Percentiles rank a stretch among this genome's conserved stretches.
Evolutionary conservation across 2,888 invertebrate species (phyloP).

Genomic region (Pharmacophagus antenor): DNA sequence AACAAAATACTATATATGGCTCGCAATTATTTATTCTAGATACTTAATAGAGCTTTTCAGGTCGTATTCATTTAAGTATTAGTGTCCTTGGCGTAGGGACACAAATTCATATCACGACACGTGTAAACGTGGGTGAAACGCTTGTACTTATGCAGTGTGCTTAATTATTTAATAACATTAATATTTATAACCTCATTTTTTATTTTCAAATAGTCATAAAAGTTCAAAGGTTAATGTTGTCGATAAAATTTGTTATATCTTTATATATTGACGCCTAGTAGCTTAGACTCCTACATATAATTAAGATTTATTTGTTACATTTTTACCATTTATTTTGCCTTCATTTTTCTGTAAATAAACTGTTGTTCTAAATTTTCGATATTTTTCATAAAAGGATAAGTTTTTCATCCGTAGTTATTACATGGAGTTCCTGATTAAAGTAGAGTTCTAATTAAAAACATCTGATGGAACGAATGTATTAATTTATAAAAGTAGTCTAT

Average conservation of each 20-base stretch:
- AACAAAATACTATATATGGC: neutral
- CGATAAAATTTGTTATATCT: neutral
- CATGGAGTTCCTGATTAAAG: no score
- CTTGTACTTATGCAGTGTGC: neutral
- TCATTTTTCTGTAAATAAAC: no score
- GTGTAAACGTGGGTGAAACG: no score
- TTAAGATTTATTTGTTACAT: no score
- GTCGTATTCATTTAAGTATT: slow-evolving; percentile 5
- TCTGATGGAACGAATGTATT: no score
- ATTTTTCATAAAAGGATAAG: no score
- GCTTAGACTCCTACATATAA: no score
- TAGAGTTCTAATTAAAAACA: no score
- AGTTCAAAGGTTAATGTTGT: neutral
- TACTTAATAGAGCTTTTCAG: slow-evolving; percentile 11
- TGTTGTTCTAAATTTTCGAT: no score
- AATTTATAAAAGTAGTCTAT: no score
- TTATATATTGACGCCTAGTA: neutral
- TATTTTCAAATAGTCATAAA: neutral
- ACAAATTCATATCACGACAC: slow-evolving; percentile 5
- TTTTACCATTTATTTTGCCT: no score
- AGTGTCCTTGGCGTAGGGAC: slow-evolving; percentile 1
- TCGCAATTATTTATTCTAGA: neutral
- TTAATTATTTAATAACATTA: slow-evolving; percentile 17
- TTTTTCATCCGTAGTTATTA: no score
- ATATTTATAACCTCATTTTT: slow-evolving; percentile 1